Percentiles rank a stretch among this genome's conserved stretches.
phyloP scores from a whole-genome alignment of 2,113 vertebrate species.

The Elephas maximus region DNA sequence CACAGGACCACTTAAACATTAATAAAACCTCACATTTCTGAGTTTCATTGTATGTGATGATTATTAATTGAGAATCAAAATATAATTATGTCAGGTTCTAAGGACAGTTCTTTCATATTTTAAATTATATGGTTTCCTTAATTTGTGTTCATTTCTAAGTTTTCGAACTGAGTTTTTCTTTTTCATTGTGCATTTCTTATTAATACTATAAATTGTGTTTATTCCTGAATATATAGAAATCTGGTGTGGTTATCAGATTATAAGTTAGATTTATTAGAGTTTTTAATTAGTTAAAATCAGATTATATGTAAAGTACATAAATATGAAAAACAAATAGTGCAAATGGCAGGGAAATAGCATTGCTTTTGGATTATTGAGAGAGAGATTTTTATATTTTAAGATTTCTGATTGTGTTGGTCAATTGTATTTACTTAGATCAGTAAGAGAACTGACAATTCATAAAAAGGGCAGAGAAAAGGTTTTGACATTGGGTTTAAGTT shows the following conservation, averaged over 20 bases:
- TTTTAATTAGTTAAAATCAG: slow-evolving; percentile 58
- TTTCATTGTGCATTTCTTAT: neutral
- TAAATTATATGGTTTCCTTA: neutral
- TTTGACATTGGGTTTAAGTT: slow-evolving; percentile 43
- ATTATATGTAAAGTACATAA: neutral
- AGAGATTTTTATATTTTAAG: slow-evolving; percentile 37
- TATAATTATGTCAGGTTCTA: neutral
- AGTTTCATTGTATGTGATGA: slow-evolving; percentile 22
- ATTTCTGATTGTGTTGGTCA: slow-evolving; percentile 33
- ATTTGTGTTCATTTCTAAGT: slow-evolving; percentile 15
- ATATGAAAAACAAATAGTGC: slow-evolving; percentile 26
- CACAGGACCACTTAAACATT: neutral
- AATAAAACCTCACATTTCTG: neutral
- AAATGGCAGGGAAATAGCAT: neutral
- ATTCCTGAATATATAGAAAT: slow-evolving; percentile 22
- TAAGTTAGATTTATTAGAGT: neutral
- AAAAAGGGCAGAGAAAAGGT: slow-evolving; percentile 52
- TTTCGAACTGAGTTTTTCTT: slow-evolving; percentile 8
- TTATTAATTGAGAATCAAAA: neutral
- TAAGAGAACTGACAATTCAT: slow-evolving; percentile 33
- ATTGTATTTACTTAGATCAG: slow-evolving; percentile 50
- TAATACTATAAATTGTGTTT: neutral
- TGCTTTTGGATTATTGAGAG: neutral
- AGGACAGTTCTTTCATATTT: slow-evolving; percentile 3
- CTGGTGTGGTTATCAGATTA: neutral